Percentiles rank a stretch among this genome's conserved stretches.
These are phyloP conservation scores for Limanda limanda DNA, from an alignment of 2,113 vertebrate species.

Conservation along the genomic window DNA sequence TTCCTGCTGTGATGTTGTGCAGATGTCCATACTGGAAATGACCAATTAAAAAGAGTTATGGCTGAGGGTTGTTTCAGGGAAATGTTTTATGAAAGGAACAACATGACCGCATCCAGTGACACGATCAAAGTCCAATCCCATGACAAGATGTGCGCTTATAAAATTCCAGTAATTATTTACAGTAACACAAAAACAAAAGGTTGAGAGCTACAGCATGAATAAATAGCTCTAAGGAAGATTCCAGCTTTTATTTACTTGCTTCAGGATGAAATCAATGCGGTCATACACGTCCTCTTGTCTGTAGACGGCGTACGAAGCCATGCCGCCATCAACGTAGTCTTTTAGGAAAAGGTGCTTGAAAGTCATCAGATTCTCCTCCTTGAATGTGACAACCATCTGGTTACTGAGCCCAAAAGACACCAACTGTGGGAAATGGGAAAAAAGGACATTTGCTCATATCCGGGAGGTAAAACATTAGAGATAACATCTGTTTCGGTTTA, in stretches of 20 bases:
- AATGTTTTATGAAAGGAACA: background rate
- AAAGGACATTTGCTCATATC: background rate
- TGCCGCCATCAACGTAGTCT: conserved; percentile 83
- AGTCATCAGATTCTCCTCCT: conserved; percentile 90
- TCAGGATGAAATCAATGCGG: conserved; percentile 86
- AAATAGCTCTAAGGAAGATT: background rate
- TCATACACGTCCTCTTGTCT: conserved; percentile 88
- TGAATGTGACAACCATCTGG: conserved; percentile 95
- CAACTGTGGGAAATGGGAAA: conserved; percentile 79
- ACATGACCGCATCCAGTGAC: background rate
- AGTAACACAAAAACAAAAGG: background rate
- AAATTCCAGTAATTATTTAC: conserved; percentile 44
- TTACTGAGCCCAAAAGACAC: conserved; percentile 94
- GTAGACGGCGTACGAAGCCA: conserved; percentile 88
- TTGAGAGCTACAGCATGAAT: background rate
- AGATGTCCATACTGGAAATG: conserved; percentile 85
- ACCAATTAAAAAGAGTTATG: background rate
- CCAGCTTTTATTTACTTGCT: conserved; percentile 79
- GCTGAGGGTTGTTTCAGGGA: background rate
- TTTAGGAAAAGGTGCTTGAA: conserved; percentile 95
- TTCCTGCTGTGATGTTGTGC: conserved; percentile 88
- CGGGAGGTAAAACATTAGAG: background rate
- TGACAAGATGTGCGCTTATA: conserved; percentile 3
- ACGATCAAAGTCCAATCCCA: conserved; percentile 57
- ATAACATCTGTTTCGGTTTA: background rate